These are phyloP conservation scores for Octodonta nipae DNA, from an alignment of 2,888 invertebrate species.

Conservation along the genomic window DNA sequence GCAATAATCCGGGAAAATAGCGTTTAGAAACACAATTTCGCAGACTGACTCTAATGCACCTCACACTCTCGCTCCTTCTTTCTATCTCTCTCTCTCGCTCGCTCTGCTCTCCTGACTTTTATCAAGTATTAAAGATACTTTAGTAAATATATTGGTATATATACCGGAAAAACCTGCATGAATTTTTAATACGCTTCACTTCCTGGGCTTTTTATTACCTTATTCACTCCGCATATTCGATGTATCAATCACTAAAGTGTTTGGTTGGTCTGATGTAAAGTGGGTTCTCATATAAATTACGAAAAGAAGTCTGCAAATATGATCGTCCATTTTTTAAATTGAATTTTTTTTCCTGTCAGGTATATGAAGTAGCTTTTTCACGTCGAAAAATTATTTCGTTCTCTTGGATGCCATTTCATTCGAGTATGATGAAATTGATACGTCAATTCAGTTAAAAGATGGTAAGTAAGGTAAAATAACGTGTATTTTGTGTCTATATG, in stretches of 20 bases:
- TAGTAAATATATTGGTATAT: conserved; percentile 1
- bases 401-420: no score
- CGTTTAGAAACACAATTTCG: conserved; percentile 11
- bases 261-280: conserved; percentile 1
- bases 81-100: neutral
- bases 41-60: conserved; percentile 6
- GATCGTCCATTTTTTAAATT: conserved; percentile 2
- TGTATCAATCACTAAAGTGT: conserved; percentile 20
- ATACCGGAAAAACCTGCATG: conserved; percentile 4
- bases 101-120: neutral
- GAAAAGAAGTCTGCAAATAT: neutral
- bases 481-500: no score
- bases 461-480: no score
- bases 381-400: neutral
- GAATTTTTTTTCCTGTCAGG: conserved; percentile 1
- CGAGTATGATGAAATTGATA: no score
- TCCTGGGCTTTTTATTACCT: conserved; percentile 22
- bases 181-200: conserved; percentile 10
- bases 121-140: conserved; percentile 1
- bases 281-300: conserved; percentile 1
- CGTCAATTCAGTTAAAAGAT: no score
- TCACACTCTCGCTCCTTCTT: neutral
- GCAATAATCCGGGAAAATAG: conserved; percentile 11
- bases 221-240: conserved; percentile 24
- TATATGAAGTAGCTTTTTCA: no score